phyloP scores from a whole-genome alignment of 2,113 vertebrate species.

The Brachyhypopomus gauderio region DNA sequence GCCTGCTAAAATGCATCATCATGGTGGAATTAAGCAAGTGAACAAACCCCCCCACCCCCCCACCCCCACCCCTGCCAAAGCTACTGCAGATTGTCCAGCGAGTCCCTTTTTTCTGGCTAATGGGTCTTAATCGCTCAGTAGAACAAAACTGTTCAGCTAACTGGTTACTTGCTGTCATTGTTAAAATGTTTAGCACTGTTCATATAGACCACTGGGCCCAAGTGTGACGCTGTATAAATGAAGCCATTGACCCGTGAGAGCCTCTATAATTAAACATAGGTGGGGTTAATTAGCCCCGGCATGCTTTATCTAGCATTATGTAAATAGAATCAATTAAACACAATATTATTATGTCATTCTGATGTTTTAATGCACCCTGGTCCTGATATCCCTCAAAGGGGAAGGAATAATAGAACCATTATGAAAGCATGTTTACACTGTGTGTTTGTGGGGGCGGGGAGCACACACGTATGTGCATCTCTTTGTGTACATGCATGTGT shows the following conservation, averaged over 20 bases:
- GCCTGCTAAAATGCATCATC: constrained; percentile 4
- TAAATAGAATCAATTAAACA: constrained; percentile 18
- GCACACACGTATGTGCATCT: constrained; percentile 3
- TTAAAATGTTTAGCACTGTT: not conserved
- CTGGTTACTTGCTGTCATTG: not conserved
- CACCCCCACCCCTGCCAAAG: no score
- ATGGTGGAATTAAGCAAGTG: not conserved
- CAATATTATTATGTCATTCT: constrained; percentile 1
- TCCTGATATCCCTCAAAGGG: not conserved
- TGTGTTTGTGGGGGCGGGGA: not conserved
- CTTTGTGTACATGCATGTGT: not conserved
- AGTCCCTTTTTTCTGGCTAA: no score
- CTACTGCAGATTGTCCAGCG: no score
- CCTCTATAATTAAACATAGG: not conserved
- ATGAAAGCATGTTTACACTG: constrained; percentile 30
- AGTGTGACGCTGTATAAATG: not conserved
- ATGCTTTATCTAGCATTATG: not conserved
- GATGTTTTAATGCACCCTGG: constrained; percentile 26
- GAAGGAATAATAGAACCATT: constrained; percentile 22
- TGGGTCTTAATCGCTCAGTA: no score
- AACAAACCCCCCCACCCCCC: no score
- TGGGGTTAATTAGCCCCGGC: not conserved
- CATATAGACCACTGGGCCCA: not conserved
- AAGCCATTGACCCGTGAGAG: not conserved
- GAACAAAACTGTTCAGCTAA: no score